A percentile compares a stretch with the other conserved stretches of the same genome.
Conservation (phyloP, 2,888 invertebrate species). For the Reticulitermes lucifugus region DNA sequence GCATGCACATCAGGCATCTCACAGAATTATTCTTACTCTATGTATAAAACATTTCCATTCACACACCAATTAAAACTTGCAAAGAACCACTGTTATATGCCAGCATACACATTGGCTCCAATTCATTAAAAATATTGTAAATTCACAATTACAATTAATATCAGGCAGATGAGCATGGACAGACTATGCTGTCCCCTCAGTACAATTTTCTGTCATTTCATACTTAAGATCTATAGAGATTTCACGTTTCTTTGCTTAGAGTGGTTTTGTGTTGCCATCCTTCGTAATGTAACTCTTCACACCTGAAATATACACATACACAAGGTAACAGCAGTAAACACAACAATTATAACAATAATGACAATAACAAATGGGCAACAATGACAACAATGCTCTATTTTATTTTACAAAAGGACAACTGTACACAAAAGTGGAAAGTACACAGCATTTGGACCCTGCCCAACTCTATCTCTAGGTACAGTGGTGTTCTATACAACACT, state of each 20-base stretch:
- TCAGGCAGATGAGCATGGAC: neutral
- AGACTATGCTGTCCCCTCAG: neutral
- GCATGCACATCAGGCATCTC: neutral
- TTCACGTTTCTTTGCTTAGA: constrained; percentile 7
- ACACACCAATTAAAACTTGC: neutral
- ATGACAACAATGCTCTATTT: no score
- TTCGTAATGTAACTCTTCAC: constrained; percentile 49
- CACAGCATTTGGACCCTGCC: no score
- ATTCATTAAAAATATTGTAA: neutral
- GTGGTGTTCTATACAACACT: no score
- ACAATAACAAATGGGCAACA: no score
- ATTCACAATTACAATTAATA: neutral
- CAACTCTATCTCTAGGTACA: no score
- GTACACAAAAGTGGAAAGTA: no score
- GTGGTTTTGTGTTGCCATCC: constrained; percentile 46
- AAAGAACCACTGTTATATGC: constrained; percentile 16
- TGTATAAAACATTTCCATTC: neutral
- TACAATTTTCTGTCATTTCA: neutral
- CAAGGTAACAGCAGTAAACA: neutral
- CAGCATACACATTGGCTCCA: neutral
- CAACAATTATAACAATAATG: neutral
- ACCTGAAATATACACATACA: constrained; percentile 37
- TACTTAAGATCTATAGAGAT: neutral
- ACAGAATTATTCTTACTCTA: neutral
- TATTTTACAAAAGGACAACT: no score